Evolutionary conservation across 2,797 vertebrate genomes (phyloP).

Genomic region (Trachurus trachurus): DNA sequence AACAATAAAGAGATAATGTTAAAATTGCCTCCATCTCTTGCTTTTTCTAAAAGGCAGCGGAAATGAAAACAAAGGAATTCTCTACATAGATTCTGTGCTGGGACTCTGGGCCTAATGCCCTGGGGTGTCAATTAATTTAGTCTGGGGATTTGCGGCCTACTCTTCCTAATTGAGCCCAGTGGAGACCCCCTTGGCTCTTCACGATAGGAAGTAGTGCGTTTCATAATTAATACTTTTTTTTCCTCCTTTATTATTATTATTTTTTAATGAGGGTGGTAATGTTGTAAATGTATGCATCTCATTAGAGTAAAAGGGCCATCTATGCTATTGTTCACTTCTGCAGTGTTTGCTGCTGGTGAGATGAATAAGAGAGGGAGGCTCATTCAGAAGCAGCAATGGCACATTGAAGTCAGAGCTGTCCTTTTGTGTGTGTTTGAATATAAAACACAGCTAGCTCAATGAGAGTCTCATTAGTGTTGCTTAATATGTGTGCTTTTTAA

Average conservation of each 20-base stretch:
- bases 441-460: slow-evolving; percentile 80
- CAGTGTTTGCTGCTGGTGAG: slow-evolving; percentile 67
- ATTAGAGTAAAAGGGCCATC: slow-evolving; percentile 80
- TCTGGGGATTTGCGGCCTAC: slow-evolving; percentile 88
- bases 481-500: slow-evolving; percentile 87
- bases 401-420: slow-evolving; percentile 69
- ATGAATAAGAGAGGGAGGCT: slow-evolving; percentile 74
- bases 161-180: slow-evolving; percentile 89
- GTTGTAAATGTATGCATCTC: slow-evolving; percentile 87
- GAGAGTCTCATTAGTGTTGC: slow-evolving; percentile 86
- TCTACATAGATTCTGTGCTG: slow-evolving; percentile 80
- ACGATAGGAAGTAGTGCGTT: slow-evolving; percentile 83
- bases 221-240: slow-evolving; percentile 86
- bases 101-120: slow-evolving; percentile 83
- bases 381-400: slow-evolving; percentile 65
- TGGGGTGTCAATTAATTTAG: slow-evolving; percentile 90
- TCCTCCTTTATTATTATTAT: slow-evolving; percentile 83
- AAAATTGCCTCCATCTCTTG: slow-evolving; percentile 67
- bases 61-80: slow-evolving; percentile 86
- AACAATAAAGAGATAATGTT: slow-evolving; percentile 75
- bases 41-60: slow-evolving; percentile 77
- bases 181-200: slow-evolving; percentile 85
- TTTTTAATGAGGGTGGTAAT: slow-evolving; percentile 88
- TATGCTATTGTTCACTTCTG: slow-evolving; percentile 74
- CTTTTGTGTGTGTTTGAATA: slow-evolving; percentile 76